Conservation (phyloP, 2,888 invertebrate genomes). For the Augochlorella aurata region DNA sequence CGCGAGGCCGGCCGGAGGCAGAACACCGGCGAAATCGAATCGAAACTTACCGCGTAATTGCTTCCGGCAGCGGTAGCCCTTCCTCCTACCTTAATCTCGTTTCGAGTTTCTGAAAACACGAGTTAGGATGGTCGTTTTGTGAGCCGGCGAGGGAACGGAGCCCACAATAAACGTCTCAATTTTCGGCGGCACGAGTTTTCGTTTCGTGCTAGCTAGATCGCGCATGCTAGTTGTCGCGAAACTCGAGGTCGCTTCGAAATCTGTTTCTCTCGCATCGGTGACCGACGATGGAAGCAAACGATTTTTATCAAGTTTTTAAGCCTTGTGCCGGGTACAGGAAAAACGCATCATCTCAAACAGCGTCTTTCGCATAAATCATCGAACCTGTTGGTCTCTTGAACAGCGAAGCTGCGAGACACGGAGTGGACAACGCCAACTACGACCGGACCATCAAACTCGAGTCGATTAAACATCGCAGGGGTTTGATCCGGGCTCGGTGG, state of each 20-base stretch:
- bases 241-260: slow-evolving; percentile 63
- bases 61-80: slow-evolving; percentile 24
- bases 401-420: no score
- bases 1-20: neutral
- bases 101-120: slow-evolving; percentile 53
- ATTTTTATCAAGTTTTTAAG: neutral
- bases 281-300: slow-evolving; percentile 18
- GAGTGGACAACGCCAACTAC: no score
- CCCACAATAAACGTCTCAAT: slow-evolving; percentile 40
- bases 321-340: no score
- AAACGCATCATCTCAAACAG: no score
- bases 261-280: slow-evolving; percentile 74
- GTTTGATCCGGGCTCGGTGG: neutral
- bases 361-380: no score
- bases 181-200: slow-evolving; percentile 28
- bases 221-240: slow-evolving; percentile 43
- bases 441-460: neutral
- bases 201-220: slow-evolving; percentile 45
- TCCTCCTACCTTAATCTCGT: slow-evolving; percentile 39
- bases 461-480: slow-evolving; percentile 5
- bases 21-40: slow-evolving; percentile 50
- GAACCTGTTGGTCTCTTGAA: no score
- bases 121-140: slow-evolving; percentile 9
- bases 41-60: slow-evolving; percentile 53
- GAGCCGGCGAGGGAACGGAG: neutral